These are phyloP conservation scores for Porites australiensis DNA, from an alignment of 64 coral and sea anemone species.

Conservation along the genomic window DNA sequence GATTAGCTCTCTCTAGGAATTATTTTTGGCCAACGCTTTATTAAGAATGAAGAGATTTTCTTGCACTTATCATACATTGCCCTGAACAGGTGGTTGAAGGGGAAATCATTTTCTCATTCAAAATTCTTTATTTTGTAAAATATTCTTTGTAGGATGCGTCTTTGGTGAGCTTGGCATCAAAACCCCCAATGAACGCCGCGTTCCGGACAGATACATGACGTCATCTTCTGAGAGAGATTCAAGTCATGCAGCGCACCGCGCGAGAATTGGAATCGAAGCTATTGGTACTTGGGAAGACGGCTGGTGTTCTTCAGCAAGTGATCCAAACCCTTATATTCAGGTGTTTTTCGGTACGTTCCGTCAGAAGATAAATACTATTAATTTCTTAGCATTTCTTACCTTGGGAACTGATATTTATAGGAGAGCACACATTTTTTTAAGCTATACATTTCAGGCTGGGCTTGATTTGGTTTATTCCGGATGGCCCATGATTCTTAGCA, in stretches of 20 bases:
- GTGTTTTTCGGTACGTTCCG: slow-evolving; percentile 11
- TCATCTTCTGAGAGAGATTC: slow-evolving; percentile 21
- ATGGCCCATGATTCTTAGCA: too few species aligned
- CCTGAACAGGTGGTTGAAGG: too few species aligned
- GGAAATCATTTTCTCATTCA: not conserved
- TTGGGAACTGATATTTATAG: too few species aligned
- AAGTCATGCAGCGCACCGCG: not conserved
- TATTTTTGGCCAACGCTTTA: too few species aligned
- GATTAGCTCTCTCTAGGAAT: too few species aligned
- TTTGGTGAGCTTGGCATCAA: not conserved
- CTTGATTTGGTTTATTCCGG: too few species aligned
- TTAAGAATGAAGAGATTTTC: too few species aligned
- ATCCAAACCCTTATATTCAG: not conserved
- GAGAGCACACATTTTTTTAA: too few species aligned
- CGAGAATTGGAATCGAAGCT: slow-evolving; percentile 2
- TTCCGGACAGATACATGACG: not conserved
- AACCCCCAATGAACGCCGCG: slow-evolving; percentile 1
- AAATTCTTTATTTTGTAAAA: not conserved
- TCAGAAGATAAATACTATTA: not conserved
- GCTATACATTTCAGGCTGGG: too few species aligned
- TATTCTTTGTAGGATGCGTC: not conserved
- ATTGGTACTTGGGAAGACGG: slow-evolving; percentile 11
- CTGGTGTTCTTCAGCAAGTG: slow-evolving; percentile 13
- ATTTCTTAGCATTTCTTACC: too few species aligned
- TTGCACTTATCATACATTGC: too few species aligned